phyloP scores from a whole-genome alignment of 2,113 vertebrate genomes.

The Eurystomus gularis region DNA sequence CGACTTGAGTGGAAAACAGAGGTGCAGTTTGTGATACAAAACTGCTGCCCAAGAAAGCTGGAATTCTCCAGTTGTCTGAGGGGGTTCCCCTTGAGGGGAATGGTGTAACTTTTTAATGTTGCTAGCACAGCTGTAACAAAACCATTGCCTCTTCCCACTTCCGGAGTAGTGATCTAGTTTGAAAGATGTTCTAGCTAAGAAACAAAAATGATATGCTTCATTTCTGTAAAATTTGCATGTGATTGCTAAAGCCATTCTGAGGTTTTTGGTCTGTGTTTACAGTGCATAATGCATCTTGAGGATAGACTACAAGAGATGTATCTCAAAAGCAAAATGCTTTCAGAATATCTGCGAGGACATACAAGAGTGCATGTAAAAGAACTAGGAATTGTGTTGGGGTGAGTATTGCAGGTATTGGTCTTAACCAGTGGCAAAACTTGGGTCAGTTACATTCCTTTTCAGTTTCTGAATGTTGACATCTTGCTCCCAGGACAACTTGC shows the following conservation, averaged over 20 bases:
- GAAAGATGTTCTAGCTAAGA: not conserved
- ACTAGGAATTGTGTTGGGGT: constrained; percentile 84
- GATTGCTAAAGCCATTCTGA: not conserved
- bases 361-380: constrained; percentile 86
- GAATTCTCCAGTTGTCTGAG: not conserved
- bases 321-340: constrained; percentile 89
- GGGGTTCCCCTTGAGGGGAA: not conserved
- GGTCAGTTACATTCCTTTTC: not conserved
- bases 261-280: constrained; percentile 21
- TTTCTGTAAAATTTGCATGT: not conserved
- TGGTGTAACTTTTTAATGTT: not conserved
- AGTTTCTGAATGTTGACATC: not conserved
- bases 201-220: not conserved
- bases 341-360: constrained; percentile 87
- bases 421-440: not conserved
- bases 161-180: not conserved
- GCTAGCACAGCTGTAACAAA: not conserved
- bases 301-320: constrained; percentile 88
- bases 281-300: constrained; percentile 89
- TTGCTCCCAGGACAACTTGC: not conserved
- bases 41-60: not conserved
- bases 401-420: constrained; percentile 38
- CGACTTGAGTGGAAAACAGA: not conserved
- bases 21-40: not conserved
- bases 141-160: not conserved